Conservation (phyloP, 2,888 invertebrate species). For the Piscicola geometra region DNA sequence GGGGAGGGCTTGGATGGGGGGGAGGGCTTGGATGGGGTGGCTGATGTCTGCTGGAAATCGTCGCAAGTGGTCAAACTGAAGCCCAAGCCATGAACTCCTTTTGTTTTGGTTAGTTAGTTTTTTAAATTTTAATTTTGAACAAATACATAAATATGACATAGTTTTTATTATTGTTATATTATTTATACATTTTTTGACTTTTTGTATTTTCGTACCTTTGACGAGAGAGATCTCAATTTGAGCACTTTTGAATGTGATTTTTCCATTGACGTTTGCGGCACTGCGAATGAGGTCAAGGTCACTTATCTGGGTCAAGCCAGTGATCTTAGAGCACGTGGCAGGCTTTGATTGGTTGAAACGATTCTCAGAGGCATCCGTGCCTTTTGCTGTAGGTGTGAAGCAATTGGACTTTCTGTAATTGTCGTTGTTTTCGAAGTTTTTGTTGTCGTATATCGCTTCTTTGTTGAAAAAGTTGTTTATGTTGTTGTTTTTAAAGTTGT, state of each 20-base stretch:
- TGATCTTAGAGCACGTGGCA: not conserved
- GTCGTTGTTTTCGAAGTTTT: not conserved
- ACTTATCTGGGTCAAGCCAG: conserved; percentile 10
- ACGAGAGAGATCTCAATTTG: not conserved
- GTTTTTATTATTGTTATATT: too few species aligned
- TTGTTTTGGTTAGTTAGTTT: too few species aligned
- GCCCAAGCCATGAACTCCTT: conserved; percentile 84
- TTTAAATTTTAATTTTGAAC: too few species aligned
- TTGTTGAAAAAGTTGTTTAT: not conserved
- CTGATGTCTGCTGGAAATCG: conserved; percentile 65
- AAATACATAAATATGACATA: too few species aligned
- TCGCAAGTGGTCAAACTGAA: conserved; percentile 95
- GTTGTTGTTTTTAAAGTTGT: not conserved
- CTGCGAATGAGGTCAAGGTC: not conserved
- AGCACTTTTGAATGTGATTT: not conserved
- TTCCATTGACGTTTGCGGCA: not conserved
- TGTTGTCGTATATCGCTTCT: not conserved
- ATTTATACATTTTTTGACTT: too few species aligned
- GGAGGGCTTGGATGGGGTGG: conserved; percentile 52
- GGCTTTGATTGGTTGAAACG: not conserved
- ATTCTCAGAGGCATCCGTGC: not conserved
- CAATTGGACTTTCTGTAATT: not conserved
- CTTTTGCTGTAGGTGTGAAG: not conserved
- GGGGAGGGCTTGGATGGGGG: not conserved
- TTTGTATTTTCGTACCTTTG: too few species aligned